Conservation (phyloP, 2,113 vertebrate genomes). For the Cepphus grylle region DNA sequence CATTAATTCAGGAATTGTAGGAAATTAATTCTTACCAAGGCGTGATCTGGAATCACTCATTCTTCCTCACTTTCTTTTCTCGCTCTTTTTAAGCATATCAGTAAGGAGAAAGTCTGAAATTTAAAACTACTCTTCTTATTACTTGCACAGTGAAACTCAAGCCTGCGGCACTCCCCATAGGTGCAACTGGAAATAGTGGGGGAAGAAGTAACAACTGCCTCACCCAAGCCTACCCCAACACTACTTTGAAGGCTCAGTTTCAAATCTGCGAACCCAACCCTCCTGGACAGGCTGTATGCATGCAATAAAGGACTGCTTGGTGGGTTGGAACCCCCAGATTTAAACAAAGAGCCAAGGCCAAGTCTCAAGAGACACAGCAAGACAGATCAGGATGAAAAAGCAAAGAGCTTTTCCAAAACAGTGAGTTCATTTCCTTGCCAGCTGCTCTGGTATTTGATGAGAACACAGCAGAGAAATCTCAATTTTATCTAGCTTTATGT, state of each 20-base stretch:
- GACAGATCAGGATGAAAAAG: not conserved
- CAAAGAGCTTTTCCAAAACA: not conserved
- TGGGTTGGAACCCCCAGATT: not conserved
- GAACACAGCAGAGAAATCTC: not conserved
- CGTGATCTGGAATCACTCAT: not conserved
- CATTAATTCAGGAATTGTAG: not conserved
- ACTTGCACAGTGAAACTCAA: not conserved
- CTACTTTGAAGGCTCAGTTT: not conserved
- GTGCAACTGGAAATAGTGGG: not conserved
- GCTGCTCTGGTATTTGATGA: not conserved
- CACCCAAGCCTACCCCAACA: slow-evolving; percentile 37
- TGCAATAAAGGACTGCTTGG: fast-evolving
- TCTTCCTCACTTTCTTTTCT: not conserved
- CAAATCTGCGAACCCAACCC: not conserved
- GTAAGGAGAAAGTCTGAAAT: not conserved
- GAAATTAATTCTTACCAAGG: not conserved
- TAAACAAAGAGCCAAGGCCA: not conserved
- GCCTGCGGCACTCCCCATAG: not conserved
- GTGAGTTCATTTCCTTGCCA: not conserved
- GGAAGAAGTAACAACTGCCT: not conserved
- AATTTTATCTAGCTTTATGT: not conserved
- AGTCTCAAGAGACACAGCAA: not conserved
- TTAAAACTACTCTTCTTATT: not conserved
- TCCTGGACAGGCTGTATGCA: not conserved
- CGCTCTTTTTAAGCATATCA: not conserved